Percentiles rank a stretch among this genome's conserved stretches.
phyloP scores from a whole-genome alignment of 2,888 invertebrate species.

The Fragum sueziense region DNA sequence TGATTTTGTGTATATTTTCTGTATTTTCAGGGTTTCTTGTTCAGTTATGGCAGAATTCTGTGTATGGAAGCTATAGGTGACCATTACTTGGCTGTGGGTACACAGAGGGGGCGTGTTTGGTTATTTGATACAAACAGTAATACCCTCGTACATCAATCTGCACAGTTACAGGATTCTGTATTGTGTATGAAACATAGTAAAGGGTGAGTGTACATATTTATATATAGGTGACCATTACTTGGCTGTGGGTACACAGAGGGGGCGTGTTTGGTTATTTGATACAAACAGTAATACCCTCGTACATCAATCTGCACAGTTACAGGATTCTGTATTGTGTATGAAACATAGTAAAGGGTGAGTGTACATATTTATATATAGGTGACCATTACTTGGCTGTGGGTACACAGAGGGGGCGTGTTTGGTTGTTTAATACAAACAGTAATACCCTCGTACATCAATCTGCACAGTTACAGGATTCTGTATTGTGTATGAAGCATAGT shows the following conservation, averaged over 20 bases:
- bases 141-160: slow-evolving; percentile 64
- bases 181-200: slow-evolving; percentile 68
- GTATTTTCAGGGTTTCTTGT: slow-evolving; percentile 74
- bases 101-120: slow-evolving; percentile 75
- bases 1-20: too few species aligned
- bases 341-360: slow-evolving; percentile 64
- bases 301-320: slow-evolving; percentile 65
- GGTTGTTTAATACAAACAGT: slow-evolving; percentile 71
- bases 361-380: too few species aligned
- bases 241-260: slow-evolving; percentile 75
- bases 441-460: slow-evolving; percentile 65
- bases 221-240: slow-evolving; percentile 64
- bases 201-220: too few species aligned
- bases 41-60: slow-evolving; percentile 72
- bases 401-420: slow-evolving; percentile 74
- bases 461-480: slow-evolving; percentile 69
- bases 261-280: slow-evolving; percentile 75
- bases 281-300: slow-evolving; percentile 59
- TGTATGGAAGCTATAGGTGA: slow-evolving; percentile 68
- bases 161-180: slow-evolving; percentile 72
- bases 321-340: slow-evolving; percentile 76
- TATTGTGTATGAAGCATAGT: slow-evolving; percentile 71
- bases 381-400: slow-evolving; percentile 71
- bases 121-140: slow-evolving; percentile 70
- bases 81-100: slow-evolving; percentile 72